A percentile compares a stretch with the other conserved stretches of the same genome.
These are phyloP conservation scores for Drosophila athabasca DNA, from an alignment of 1,140 invertebrate species.

Conservation along the genomic window DNA sequence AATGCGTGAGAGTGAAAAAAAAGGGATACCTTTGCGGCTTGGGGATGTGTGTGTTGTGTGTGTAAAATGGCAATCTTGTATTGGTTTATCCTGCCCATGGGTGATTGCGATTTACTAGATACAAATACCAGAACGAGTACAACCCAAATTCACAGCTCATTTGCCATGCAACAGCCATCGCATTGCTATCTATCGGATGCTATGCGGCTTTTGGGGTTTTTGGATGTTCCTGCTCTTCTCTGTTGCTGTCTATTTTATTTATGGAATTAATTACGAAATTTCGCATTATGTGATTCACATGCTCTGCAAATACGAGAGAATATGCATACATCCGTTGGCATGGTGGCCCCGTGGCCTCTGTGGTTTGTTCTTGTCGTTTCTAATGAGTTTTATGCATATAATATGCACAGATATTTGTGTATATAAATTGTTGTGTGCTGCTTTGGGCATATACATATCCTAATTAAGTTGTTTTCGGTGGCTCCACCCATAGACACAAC, in stretches of 20 bases:
- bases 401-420: neutral
- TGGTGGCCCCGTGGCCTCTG: neutral
- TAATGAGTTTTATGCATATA: constrained; percentile 40
- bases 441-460: neutral
- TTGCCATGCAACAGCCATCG: constrained; percentile 33
- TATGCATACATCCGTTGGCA: neutral
- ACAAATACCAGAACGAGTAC: constrained; percentile 1
- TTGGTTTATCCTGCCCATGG: constrained; percentile 17
- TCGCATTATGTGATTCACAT: constrained; percentile 41
- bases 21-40: constrained; percentile 17
- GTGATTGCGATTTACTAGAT: constrained; percentile 33
- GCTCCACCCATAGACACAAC: neutral
- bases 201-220: constrained; percentile 2
- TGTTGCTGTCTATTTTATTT: constrained; percentile 27
- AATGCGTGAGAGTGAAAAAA: constrained; percentile 32
- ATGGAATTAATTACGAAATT: constrained; percentile 54
- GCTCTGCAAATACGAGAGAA: constrained; percentile 6
- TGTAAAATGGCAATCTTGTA: constrained; percentile 45
- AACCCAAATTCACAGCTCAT: constrained; percentile 50
- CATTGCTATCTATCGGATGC: constrained; percentile 5
- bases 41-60: constrained; percentile 5
- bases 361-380: constrained; percentile 6
- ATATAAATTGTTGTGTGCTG: too few relatives aligned
- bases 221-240: neutral
- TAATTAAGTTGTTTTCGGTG: constrained; percentile 1